phyloP scores from a whole-genome alignment of 2,113 vertebrate genomes.

The Andinoacara biseriatus region DNA sequence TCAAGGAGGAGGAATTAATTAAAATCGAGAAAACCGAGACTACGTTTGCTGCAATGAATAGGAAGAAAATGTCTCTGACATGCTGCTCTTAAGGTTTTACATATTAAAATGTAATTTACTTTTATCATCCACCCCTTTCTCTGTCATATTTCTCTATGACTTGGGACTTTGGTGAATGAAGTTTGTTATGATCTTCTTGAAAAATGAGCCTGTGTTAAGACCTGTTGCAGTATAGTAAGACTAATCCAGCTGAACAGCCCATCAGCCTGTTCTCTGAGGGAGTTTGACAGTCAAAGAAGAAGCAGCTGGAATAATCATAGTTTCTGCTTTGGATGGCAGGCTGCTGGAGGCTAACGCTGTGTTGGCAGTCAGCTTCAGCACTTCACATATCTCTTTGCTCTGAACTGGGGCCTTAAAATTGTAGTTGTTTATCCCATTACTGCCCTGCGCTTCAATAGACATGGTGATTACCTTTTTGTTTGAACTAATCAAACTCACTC shows the following conservation, averaged over 20 bases:
- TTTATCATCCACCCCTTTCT: not conserved
- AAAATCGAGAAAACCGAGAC: slow-evolving; percentile 38
- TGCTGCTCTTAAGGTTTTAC: slow-evolving; percentile 5
- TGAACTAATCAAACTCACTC: slow-evolving; percentile 21
- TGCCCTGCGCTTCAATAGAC: not conserved
- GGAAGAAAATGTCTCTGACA: not conserved
- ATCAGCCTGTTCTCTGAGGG: slow-evolving; percentile 13
- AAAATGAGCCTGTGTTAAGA: not conserved
- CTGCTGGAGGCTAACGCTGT: slow-evolving; percentile 25
- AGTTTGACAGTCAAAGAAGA: slow-evolving; percentile 36
- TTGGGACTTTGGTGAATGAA: not conserved
- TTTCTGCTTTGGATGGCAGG: slow-evolving; percentile 28
- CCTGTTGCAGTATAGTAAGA: not conserved
- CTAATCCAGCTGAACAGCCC: not conserved
- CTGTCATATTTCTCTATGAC: not conserved
- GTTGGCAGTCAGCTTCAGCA: slow-evolving; percentile 5
- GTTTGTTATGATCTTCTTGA: not conserved
- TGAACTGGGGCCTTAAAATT: not conserved
- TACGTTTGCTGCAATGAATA: slow-evolving; percentile 17
- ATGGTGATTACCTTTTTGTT: slow-evolving; percentile 11
- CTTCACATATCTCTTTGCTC: not conserved
- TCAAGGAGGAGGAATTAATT: slow-evolving; percentile 36
- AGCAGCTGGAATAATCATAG: slow-evolving; percentile 47
- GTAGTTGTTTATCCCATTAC: not conserved
- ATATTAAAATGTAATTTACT: not conserved